phyloP scores from a whole-genome alignment of 2,888 invertebrate genomes.

The Torymus aiolomorphi region DNA sequence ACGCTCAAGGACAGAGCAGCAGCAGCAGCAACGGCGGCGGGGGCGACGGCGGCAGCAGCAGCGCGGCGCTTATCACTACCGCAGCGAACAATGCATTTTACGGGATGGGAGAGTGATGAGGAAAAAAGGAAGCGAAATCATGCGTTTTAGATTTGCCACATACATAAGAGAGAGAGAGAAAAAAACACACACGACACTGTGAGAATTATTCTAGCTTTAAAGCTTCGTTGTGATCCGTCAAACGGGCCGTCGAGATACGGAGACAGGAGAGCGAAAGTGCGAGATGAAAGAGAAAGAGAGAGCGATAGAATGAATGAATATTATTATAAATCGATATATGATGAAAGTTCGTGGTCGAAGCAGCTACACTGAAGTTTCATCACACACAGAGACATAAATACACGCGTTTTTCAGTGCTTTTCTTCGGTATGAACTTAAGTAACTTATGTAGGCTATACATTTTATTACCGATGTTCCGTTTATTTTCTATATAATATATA shows the following conservation, averaged over 20 bases:
- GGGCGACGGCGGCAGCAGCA: neutral
- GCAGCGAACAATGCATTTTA: conserved; percentile 49
- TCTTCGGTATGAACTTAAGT: conserved; percentile 34
- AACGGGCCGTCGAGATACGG: conserved; percentile 49
- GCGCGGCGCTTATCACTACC: conserved; percentile 30
- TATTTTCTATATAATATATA: conserved; percentile 51
- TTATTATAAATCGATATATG: conserved; percentile 40
- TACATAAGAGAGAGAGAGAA: neutral
- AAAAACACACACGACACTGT: conserved; percentile 35
- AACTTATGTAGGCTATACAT: conserved; percentile 40
- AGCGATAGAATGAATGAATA: conserved; percentile 28
- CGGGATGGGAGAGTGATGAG: neutral
- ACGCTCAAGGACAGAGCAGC: conserved; percentile 21
- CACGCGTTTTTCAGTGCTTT: conserved; percentile 50
- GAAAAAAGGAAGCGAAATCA: conserved; percentile 25
- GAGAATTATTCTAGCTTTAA: conserved; percentile 58
- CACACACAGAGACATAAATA: too few species aligned
- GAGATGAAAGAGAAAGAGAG: conserved; percentile 15
- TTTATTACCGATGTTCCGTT: conserved; percentile 53
- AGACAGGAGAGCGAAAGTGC: conserved; percentile 14
- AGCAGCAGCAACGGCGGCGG: conserved; percentile 4
- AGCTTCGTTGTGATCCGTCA: conserved; percentile 57
- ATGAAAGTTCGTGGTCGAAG: conserved; percentile 55
- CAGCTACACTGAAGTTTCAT: conserved; percentile 31
- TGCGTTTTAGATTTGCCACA: conserved; percentile 45